These are phyloP conservation scores for Limnephilus marmoratus DNA, from an alignment of 2,888 invertebrate species.

Conservation along the genomic window DNA sequence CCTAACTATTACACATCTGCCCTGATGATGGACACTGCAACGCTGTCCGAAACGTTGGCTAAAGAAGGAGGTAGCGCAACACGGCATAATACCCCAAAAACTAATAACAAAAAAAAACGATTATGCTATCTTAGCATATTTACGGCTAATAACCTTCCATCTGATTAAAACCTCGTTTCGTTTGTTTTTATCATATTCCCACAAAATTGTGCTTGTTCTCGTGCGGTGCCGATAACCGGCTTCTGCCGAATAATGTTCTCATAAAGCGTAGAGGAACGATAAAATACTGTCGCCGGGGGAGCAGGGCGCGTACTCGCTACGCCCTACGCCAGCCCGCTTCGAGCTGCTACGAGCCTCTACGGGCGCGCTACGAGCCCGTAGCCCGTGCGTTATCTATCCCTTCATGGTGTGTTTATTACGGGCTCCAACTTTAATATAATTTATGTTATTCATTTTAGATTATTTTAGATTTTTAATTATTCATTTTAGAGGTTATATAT, in stretches of 20 bases:
- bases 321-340: slow-evolving; percentile 4
- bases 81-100: too few relatives aligned
- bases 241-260: slow-evolving; percentile 52
- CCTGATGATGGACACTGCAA: too few relatives aligned
- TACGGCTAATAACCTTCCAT: neutral
- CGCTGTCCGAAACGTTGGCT: too few relatives aligned
- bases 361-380: neutral
- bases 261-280: slow-evolving; percentile 57
- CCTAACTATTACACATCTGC: too few relatives aligned
- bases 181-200: slow-evolving; percentile 17
- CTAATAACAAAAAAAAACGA: too few relatives aligned
- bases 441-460: neutral
- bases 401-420: slow-evolving; percentile 4
- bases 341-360: neutral
- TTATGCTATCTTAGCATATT: neutral
- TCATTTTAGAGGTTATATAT: too few relatives aligned
- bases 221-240: slow-evolving; percentile 53
- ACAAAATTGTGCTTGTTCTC: slow-evolving; percentile 31
- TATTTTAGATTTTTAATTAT: too few relatives aligned
- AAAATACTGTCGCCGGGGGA: slow-evolving; percentile 60
- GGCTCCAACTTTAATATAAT: neutral
- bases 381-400: slow-evolving; percentile 5
- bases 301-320: slow-evolving; percentile 27
- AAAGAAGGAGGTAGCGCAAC: too few relatives aligned
- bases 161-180: neutral